phyloP scores from a whole-genome alignment of 2,113 vertebrate genomes.

The Tachysurus fulvidraco region DNA sequence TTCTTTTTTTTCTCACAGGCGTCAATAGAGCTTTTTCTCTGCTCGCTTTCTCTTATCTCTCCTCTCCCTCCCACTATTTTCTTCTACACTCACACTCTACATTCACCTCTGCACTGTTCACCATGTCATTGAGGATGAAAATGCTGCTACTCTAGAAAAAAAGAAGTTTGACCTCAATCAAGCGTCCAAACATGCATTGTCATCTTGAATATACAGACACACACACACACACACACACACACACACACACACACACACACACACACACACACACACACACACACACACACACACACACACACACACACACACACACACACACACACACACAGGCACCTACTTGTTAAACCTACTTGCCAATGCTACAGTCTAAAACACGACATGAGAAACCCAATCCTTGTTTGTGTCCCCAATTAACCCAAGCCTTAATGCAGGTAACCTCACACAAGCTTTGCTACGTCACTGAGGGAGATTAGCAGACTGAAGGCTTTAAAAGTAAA shows the following conservation, averaged over 20 bases:
- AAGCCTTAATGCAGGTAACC: constrained; percentile 28
- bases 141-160: constrained; percentile 41
- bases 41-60: constrained; percentile 49
- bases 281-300: constrained; percentile 41
- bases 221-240: constrained; percentile 39
- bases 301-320: constrained; percentile 4
- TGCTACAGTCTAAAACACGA: constrained; percentile 3
- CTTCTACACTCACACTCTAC: constrained; percentile 43
- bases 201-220: constrained; percentile 33
- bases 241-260: constrained; percentile 7
- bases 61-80: constrained; percentile 9
- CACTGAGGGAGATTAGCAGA: constrained; percentile 60
- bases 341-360: background rate
- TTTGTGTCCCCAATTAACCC: constrained; percentile 23
- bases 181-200: constrained; percentile 42
- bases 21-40: constrained; percentile 66
- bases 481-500: constrained; percentile 63
- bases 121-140: constrained; percentile 28
- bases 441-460: constrained; percentile 24
- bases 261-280: constrained; percentile 29
- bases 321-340: background rate
- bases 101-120: constrained; percentile 37
- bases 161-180: constrained; percentile 68
- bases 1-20: constrained; percentile 51
- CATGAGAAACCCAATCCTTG: constrained; percentile 12